Percentiles rank a stretch among this genome's conserved stretches.
Evolutionary conservation across 2,888 invertebrate species (phyloP).

Genomic region (Stenchaetothrips biformis): DNA sequence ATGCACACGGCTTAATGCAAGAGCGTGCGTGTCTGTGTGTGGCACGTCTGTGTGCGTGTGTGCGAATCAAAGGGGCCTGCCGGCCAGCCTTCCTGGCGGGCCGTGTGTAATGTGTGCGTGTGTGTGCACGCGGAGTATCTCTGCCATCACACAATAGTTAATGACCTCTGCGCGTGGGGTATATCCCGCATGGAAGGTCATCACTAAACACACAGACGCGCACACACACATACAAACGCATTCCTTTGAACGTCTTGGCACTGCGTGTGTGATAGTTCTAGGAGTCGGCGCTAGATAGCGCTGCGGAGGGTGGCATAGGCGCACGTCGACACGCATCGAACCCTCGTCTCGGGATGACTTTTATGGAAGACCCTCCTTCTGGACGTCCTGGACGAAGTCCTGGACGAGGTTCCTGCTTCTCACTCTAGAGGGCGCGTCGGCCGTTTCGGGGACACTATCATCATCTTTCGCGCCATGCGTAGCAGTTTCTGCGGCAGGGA

Average conservation of each 20-base stretch:
- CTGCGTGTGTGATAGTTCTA: background rate
- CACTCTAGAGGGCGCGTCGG: background rate
- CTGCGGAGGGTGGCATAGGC: background rate
- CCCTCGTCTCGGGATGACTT: background rate
- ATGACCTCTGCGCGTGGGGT: background rate
- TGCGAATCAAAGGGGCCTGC: too few relatives aligned
- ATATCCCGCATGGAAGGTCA: background rate
- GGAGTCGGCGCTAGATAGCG: background rate
- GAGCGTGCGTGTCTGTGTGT: too few relatives aligned
- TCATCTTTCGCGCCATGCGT: too few relatives aligned
- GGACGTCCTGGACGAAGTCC: too few relatives aligned
- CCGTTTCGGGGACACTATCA: background rate
- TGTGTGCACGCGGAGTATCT: background rate
- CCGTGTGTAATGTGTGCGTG: background rate
- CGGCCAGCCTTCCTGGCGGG: too few relatives aligned
- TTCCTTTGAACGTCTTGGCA: too few relatives aligned
- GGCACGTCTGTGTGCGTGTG: too few relatives aligned
- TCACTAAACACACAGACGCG: background rate
- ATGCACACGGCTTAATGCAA: too few relatives aligned
- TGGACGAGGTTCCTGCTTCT: background rate
- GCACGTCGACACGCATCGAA: background rate
- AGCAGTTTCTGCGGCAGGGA: too few relatives aligned
- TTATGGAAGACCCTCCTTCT: background rate
- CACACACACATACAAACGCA: background rate
- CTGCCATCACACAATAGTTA: background rate